Percentiles rank a stretch among this genome's conserved stretches.
These are phyloP conservation scores for Bufotes viridis DNA, from an alignment of 2,797 vertebrate species.

Conservation along the genomic window DNA sequence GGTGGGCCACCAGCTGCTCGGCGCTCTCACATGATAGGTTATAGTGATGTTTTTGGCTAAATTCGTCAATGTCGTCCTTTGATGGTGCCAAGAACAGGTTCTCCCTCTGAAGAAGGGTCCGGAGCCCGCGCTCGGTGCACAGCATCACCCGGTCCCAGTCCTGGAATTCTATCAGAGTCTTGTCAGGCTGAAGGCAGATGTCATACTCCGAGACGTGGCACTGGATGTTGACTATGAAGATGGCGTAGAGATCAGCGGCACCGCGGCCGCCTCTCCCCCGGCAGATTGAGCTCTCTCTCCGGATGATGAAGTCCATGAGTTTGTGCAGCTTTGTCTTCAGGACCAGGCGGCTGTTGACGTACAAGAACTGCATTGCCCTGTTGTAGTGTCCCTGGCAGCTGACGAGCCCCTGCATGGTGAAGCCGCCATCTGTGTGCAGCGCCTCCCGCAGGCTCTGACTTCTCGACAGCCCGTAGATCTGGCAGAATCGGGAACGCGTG, in stretches of 20 bases:
- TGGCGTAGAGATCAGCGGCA: conserved; percentile 80
- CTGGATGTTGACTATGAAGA: conserved; percentile 89
- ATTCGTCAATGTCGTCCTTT: conserved; percentile 78
- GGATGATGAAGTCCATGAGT: conserved; percentile 87
- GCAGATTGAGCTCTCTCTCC: conserved; percentile 80
- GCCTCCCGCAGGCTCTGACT: conserved; percentile 88
- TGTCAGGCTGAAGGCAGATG: conserved; percentile 90
- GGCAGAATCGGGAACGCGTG: conserved; percentile 86
- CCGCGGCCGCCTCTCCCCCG: conserved; percentile 74
- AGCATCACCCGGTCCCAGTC: conserved; percentile 86
- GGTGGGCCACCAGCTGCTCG: conserved; percentile 63
- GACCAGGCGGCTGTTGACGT: conserved; percentile 88
- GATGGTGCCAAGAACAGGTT: conserved; percentile 81
- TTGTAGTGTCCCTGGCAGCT: conserved; percentile 93
- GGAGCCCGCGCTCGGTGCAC: conserved; percentile 88
- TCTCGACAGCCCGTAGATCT: conserved; percentile 84
- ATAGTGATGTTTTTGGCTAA: conserved; percentile 72
- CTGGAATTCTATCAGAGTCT: conserved; percentile 94
- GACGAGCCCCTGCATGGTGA: conserved; percentile 85
- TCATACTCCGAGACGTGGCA: conserved; percentile 89
- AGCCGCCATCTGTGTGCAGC: conserved; percentile 74
- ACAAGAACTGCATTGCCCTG: conserved; percentile 90
- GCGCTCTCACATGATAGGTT: conserved; percentile 61
- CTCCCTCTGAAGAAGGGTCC: conserved; percentile 84
- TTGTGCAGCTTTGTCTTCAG: conserved; percentile 92